Evolutionary conservation across 2,797 vertebrate species (phyloP), one percentile per base, ranked within the genome.

Genomic region (Sandelia bainsii): DNA sequence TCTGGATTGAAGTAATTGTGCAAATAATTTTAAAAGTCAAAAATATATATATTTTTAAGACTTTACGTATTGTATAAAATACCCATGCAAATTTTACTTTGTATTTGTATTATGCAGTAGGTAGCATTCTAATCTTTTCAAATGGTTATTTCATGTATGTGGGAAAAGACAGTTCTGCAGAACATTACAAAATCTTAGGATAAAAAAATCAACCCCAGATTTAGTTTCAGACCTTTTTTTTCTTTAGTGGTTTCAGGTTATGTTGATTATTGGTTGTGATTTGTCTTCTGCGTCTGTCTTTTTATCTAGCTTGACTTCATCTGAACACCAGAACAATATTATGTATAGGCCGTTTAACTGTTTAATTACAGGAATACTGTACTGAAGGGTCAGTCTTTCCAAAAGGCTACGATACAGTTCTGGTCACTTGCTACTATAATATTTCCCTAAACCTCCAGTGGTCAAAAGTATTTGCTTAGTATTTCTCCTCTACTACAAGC

Each of bases 401-500:
- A 52, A 59, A 69, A 72, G 27, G 6, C 42, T 23, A 29, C 19
- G 48, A 53, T 65, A 58, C 25, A 22, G 70, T 81, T 81, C 80
- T 74, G 37, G 37, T 77, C 64, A 42, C 58, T 44, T 67, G 46
- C 49, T 79, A 56, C 74, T 86, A 79, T 54, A 60, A 71, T 50
- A 22, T 83, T 64, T 53, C 72, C 48, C 60, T 37, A 63, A 87
- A 79, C 71, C 67, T 77, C 58, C 71, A 58, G 75, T 70, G 84
- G 87, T 87, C 88, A 84, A 61, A 86, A 69, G 74, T 85, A 77
- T 84, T 71, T 71, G 72, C 83, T 89, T 75, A 78, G 83, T 86
- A 85, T 90, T 92, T 88, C 85, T 75, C 82, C 84, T 87, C 81
- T 50, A 86, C 84, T 90, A 91, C 91, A 85, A 79, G 82, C 74